Evolutionary conservation across 23 tunicate genomes (phyloP), one percentile per base, ranked within the genome.

Genomic region (Trididemnum miniatum): DNA sequence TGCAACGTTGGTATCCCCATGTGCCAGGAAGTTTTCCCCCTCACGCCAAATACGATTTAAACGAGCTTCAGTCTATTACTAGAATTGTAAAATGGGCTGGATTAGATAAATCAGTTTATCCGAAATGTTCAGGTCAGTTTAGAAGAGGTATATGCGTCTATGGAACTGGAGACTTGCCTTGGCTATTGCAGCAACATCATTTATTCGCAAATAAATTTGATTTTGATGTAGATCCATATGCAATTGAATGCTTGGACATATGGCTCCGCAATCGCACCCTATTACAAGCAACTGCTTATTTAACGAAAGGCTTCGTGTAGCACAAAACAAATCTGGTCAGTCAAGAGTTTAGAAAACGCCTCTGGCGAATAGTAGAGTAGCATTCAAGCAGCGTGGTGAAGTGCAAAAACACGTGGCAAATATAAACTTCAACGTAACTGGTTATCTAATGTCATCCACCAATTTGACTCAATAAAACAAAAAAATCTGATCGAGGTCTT

Each of bases 181-280:
- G 99, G 99, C 50, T 96, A 37, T 44, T 91, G 12, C 77, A 62
- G 32, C 99, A 89, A 49, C 84, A 80, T 57, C 99, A 96, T 37
- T 51, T 96, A 22, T 96, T 96, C 63, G 99, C 99, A 20, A 96
- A 96, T 71, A 96, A 96, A 67, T 96, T 96, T 35, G 93, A 93
- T 38, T 65, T 23, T 51, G 76, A 80, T 74, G 73, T 81, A 5
- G 98, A 93, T 57, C 72, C 83, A 29, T 87, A 38, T 4, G 98
- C 98, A 0, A 78, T 93, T 28, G 83, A 85, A 30, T 93, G 98
- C 54, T 35, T 93, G 23, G 98, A 93, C 34, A 49, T 79, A 23
- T 93, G 84, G 80, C 29, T 93, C 31, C 81, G 92, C 36, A 93
- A 93, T 75, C 80, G 88, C 62, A 93, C 98, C 35, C n/a, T 91